phyloP scores from a whole-genome alignment of 1,140 invertebrate genomes.

The Penaeus indicus region DNA sequence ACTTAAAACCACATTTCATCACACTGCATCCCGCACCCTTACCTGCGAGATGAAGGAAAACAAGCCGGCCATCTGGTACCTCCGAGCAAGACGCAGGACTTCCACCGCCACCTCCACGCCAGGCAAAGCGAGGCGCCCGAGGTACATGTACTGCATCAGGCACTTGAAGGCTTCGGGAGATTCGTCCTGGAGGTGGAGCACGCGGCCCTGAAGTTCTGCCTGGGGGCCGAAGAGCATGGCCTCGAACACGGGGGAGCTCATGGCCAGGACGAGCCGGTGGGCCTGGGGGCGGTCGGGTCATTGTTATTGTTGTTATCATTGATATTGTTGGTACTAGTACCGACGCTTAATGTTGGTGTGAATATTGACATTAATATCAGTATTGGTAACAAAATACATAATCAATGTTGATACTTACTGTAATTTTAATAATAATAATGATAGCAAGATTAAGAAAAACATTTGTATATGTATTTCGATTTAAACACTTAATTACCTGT shows the following conservation, averaged over 20 bases:
- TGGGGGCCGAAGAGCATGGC: neutral
- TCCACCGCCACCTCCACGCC: slow-evolving; percentile 19
- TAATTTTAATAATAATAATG: too few species aligned
- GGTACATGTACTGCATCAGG: slow-evolving; percentile 41
- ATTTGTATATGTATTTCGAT: too few species aligned
- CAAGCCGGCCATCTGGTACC: slow-evolving; percentile 26
- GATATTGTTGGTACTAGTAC: too few species aligned
- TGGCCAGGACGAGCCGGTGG: slow-evolving; percentile 33
- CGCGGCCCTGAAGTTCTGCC: neutral
- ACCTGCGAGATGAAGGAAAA: neutral
- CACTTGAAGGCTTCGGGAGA: slow-evolving; percentile 36
- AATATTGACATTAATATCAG: too few species aligned
- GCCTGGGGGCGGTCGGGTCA: neutral
- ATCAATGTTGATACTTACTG: too few species aligned
- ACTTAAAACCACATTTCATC: too few species aligned
- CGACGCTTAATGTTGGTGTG: too few species aligned
- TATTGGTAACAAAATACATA: too few species aligned
- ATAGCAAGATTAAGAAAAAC: too few species aligned
- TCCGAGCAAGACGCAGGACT: neutral
- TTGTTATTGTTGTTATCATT: too few species aligned
- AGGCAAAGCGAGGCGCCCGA: slow-evolving; percentile 15
- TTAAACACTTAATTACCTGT: too few species aligned
- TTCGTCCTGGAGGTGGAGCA: slow-evolving; percentile 20
- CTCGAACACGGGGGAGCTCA: slow-evolving; percentile 32
- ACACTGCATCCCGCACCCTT: too few species aligned